Base-by-base conservation (phyloP, 2,113 vertebrate genomes). In the Psilopsiagon aymara region DNA sequence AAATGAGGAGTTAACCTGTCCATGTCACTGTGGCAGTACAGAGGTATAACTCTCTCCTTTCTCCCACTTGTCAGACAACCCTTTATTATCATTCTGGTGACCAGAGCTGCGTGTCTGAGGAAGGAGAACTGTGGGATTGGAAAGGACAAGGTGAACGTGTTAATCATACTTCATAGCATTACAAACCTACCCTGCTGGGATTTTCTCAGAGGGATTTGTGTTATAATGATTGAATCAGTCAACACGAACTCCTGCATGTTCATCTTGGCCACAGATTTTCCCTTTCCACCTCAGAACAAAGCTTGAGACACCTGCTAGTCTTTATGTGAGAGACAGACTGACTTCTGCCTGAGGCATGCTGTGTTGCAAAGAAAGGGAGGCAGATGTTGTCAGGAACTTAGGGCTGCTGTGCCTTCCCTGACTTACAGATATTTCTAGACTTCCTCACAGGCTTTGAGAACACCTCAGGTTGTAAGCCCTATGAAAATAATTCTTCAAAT, bases 201-300 rank as follows among this genome's bases (percentile, higher is more conserved):
- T 53, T 69, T 94, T 86, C 70, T 71, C 60, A 47, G 20, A 70
- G 39, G 11, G 9, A 55, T 33, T 33, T 17, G 29, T 86, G 52
- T 83, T 95, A 39, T 9, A 88, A 77, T 73, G 78, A 89, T 83
- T 88, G 51, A 92, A 88, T 77, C 69, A 47, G 60, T 82, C 75
- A 92, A 59, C 62, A 75, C 83, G 71, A 86, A 92, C 62, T 90
- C 55, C 37, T 86, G 16, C 2, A 3, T 86, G 75, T 39, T 94
- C 66, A 59, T 60, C 23, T 24, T 67, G 80, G 57, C 28, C 37
- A 62, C 52, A 37, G 46, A 90, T 67, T 81, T 60, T 84, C 51
- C 39, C 25, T 67, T n/a, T 53, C 43, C 51, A 47, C 23, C 27
- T 69, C 57, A 79, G 79, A 37, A 74, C n/a, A 66, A 62, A 88